Conservation (phyloP, 2,113 vertebrate genomes). For the Apteryx owenii region DNA sequence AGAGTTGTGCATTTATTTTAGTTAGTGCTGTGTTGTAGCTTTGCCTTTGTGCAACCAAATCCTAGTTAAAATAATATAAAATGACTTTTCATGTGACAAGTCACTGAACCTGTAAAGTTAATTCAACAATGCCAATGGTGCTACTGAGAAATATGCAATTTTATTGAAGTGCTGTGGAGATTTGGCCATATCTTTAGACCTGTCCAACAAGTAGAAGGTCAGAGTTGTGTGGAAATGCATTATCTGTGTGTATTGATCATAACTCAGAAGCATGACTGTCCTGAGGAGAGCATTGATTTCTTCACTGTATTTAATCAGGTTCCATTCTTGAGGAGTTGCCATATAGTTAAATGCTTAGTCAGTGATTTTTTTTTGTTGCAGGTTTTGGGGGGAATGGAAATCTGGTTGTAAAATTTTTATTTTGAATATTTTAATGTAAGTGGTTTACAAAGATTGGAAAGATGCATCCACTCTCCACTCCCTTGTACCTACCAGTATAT, state of each 20-base stretch:
- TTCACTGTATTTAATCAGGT: constrained; percentile 37
- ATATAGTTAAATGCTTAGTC: background rate
- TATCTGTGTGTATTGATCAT: constrained; percentile 43
- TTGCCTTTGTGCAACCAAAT: background rate
- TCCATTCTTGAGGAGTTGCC: background rate
- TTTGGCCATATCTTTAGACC: background rate
- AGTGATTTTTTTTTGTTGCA: background rate
- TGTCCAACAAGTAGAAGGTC: constrained; percentile 17
- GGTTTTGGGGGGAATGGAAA: background rate
- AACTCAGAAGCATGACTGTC: constrained; percentile 41
- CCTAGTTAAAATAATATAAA: background rate
- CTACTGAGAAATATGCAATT: background rate
- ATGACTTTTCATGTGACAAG: background rate
- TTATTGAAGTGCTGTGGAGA: background rate
- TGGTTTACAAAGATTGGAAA: background rate
- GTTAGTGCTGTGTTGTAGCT: background rate
- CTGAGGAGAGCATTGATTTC: constrained; percentile 50
- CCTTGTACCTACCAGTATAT: background rate
- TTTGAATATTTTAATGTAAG: background rate
- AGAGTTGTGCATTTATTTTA: background rate
- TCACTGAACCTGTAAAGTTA: background rate
- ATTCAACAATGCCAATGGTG: background rate
- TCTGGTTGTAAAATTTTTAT: background rate
- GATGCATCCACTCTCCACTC: background rate
- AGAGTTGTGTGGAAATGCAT: constrained; percentile 30